Conservation (phyloP, 2,113 vertebrate genomes). For the Dipodomys merriami region DNA sequence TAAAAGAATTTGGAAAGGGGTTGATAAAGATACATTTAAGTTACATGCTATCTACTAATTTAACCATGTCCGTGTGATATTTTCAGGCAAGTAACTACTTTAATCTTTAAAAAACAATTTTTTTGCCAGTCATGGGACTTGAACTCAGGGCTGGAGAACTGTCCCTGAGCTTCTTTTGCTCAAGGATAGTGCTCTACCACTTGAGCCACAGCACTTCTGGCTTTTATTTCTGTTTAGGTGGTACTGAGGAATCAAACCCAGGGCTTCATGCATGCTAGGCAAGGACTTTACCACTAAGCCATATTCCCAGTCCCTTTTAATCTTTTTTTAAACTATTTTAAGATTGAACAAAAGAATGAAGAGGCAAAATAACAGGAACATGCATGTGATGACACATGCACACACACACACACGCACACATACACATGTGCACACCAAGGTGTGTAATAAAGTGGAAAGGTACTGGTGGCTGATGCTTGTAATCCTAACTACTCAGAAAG, state of each 20-base stretch:
- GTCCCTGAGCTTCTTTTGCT: too few relatives aligned
- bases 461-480: too few relatives aligned
- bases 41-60: not conserved
- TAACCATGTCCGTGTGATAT: not conserved
- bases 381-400: not conserved
- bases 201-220: too few relatives aligned
- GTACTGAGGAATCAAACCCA: too few relatives aligned
- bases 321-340: not conserved
- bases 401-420: not conserved
- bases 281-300: too few relatives aligned
- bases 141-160: too few relatives aligned
- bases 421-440: not conserved
- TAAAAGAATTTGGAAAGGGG: not conserved
- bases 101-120: too few relatives aligned
- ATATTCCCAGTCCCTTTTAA: not conserved
- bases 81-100: constrained; percentile 34
- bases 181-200: too few relatives aligned
- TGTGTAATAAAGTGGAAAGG: not conserved
- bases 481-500: too few relatives aligned
- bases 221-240: too few relatives aligned
- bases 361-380: constrained; percentile 3
- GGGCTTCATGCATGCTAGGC: too few relatives aligned
- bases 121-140: too few relatives aligned
- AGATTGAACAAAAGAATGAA: constrained; percentile 23
- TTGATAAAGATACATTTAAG: not conserved